Percentiles rank a stretch among this genome's conserved stretches.
These are phyloP conservation scores for Agonum fuliginosum DNA, from an alignment of 2,888 invertebrate species.

Conservation along the genomic window DNA sequence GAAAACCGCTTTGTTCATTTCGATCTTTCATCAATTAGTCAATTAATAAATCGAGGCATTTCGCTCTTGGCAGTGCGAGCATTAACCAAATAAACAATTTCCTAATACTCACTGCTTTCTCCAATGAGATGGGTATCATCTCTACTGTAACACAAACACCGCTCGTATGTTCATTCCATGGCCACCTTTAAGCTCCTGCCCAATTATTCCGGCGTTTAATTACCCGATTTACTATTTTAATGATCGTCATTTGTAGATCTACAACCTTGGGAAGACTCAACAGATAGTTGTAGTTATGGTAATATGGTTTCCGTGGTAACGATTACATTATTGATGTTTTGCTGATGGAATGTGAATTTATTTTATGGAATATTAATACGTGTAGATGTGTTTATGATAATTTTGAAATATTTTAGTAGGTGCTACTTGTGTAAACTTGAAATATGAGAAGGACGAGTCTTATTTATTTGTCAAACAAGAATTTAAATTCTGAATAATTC, in stretches of 20 bases:
- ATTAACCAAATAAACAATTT: conserved; percentile 64
- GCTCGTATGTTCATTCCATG: neutral
- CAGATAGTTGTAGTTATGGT: neutral
- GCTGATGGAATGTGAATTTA: neutral
- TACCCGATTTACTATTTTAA: conserved; percentile 42
- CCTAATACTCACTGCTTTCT: conserved; percentile 70
- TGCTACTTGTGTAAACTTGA: neutral
- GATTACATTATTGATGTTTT: neutral
- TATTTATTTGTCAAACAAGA: neutral
- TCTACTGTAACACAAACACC: neutral
- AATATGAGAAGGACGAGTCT: neutral
- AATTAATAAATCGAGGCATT: conserved; percentile 36
- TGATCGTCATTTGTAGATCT: conserved; percentile 16
- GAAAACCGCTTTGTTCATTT: conserved; percentile 9
- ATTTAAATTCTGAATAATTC: too few relatives aligned
- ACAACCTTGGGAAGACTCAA: neutral
- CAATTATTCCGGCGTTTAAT: conserved; percentile 37
- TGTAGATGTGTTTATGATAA: neutral
- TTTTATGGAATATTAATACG: conserved; percentile 2
- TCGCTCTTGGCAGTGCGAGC: conserved; percentile 5
- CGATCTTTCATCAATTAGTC: conserved; percentile 29
- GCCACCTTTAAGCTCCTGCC: conserved; percentile 14
- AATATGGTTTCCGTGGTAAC: neutral
- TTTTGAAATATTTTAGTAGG: neutral
- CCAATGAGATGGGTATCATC: conserved; percentile 64